Evolutionary conservation across 2,888 invertebrate genomes (phyloP).

Genomic region (Dicyrtomina minuta): DNA sequence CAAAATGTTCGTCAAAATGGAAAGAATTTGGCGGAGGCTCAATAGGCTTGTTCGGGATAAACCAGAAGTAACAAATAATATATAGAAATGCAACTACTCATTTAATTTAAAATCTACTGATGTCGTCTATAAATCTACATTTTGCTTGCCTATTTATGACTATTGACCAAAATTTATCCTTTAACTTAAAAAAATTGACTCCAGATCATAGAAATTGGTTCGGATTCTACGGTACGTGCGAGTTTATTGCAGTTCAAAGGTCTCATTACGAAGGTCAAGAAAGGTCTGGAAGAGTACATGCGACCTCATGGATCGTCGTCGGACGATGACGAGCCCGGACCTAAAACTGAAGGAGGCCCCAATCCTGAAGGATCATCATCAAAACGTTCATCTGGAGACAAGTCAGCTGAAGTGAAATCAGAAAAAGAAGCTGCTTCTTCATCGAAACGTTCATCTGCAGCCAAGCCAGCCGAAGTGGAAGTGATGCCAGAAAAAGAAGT

Average conservation of each 20-base stretch:
- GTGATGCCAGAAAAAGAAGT: too few relatives aligned
- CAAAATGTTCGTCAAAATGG: constrained; percentile 76
- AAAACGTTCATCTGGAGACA: too few relatives aligned
- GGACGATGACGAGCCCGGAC: too few relatives aligned
- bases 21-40: constrained; percentile 75
- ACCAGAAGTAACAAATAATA: constrained; percentile 63
- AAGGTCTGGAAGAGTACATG: constrained; percentile 42
- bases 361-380: too few relatives aligned
- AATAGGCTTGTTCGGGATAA: constrained; percentile 70
- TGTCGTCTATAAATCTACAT: not conserved
- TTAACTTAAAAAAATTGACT: too few relatives aligned
- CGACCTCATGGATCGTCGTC: constrained; percentile 37
- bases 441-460: too few relatives aligned
- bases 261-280: constrained; percentile 31
- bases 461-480: too few relatives aligned
- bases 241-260: constrained; percentile 40
- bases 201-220: constrained; percentile 67
- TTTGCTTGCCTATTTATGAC: not conserved
- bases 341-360: too few relatives aligned
- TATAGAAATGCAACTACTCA: too few relatives aligned
- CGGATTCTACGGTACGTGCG: constrained; percentile 58
- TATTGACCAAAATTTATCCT: not conserved
- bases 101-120: constrained; percentile 3
- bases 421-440: too few relatives aligned
- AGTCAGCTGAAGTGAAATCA: too few relatives aligned